These are phyloP conservation scores for Setophaga kirtlandii DNA, from an alignment of 2,113 vertebrate genomes.

Conservation along the genomic window DNA sequence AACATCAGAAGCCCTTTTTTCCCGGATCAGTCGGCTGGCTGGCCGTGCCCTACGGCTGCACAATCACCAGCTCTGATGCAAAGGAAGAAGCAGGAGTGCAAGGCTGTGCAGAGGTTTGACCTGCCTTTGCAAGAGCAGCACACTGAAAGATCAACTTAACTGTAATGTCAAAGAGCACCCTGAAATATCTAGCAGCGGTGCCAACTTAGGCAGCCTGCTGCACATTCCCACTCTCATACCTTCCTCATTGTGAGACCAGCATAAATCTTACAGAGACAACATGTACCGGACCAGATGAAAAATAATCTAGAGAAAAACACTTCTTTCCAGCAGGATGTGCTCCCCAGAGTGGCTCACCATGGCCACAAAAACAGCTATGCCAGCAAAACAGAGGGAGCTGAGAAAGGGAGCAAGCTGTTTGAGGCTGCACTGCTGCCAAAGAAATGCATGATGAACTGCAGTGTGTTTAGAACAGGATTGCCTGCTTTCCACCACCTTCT, in stretches of 20 bases:
- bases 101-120: background rate
- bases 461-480: background rate
- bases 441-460: background rate
- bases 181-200: background rate
- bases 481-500: slow-evolving; percentile 15
- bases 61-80: background rate
- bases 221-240: slow-evolving; percentile 51
- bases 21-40: background rate
- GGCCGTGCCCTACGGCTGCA: background rate
- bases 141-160: background rate
- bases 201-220: slow-evolving; percentile 24
- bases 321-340: slow-evolving; percentile 44
- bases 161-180: slow-evolving; percentile 16
- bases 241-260: slow-evolving; percentile 15
- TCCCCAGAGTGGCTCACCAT: slow-evolving; percentile 18
- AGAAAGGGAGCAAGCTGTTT: slow-evolving; percentile 5
- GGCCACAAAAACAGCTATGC: slow-evolving; percentile 17
- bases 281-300: slow-evolving; percentile 45
- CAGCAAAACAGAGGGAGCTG: slow-evolving; percentile 33
- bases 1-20: slow-evolving; percentile 18
- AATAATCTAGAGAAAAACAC: slow-evolving; percentile 34
- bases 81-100: background rate
- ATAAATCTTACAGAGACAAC: slow-evolving; percentile 38
- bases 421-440: slow-evolving; percentile 26
- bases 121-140: background rate